These are phyloP conservation scores for Coturnix japonica DNA, from an alignment of 2,113 vertebrate genomes.

Conservation along the genomic window DNA sequence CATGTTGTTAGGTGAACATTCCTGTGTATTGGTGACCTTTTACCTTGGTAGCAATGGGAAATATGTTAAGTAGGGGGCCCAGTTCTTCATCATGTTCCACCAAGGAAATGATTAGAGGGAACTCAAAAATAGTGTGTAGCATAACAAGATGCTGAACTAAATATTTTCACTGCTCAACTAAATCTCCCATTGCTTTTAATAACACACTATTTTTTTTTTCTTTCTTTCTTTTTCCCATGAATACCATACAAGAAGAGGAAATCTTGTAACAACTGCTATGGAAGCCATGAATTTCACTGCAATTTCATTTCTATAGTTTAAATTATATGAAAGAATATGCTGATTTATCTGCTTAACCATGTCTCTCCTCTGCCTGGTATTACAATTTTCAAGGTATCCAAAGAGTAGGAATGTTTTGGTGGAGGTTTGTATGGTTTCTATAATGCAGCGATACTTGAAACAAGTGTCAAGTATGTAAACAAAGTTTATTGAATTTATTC, in stretches of 20 bases:
- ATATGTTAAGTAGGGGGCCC: constrained; percentile 44
- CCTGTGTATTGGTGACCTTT: constrained; percentile 34
- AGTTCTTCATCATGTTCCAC: constrained; percentile 8
- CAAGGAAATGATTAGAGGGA: neutral
- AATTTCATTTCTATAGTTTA: neutral
- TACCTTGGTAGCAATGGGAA: constrained; percentile 49
- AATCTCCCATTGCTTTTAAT: neutral
- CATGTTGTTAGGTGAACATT: constrained; percentile 70
- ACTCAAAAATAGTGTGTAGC: constrained; percentile 45
- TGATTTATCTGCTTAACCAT: neutral
- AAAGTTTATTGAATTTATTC: neutral
- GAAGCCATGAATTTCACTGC: neutral
- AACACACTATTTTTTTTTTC: neutral
- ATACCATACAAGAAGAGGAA: neutral
- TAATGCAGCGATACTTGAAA: neutral
- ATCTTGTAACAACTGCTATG: neutral
- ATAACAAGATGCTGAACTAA: constrained; percentile 54
- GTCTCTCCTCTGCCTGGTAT: neutral
- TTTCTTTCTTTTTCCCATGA: neutral
- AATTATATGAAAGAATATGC: neutral
- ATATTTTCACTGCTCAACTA: neutral
- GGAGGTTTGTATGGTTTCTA: neutral
- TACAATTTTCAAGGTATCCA: neutral
- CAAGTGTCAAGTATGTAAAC: neutral
- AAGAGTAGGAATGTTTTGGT: neutral